Percentiles rank a stretch among this genome's conserved stretches.
Conservation (phyloP, 1,140 invertebrate species). For the Xylocopa sonorina region DNA sequence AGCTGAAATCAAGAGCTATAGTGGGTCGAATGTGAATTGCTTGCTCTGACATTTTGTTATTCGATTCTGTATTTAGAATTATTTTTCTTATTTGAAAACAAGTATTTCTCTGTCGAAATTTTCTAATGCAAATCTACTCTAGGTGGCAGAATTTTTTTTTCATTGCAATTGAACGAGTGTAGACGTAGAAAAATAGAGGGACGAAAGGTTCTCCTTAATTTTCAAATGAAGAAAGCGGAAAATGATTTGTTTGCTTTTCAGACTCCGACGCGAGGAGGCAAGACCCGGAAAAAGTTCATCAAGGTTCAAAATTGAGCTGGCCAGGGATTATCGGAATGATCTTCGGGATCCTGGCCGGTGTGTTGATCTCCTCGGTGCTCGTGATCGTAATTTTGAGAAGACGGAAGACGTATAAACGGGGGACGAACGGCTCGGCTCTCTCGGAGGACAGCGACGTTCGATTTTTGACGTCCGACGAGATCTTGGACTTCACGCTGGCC, state of each 20-base stretch:
- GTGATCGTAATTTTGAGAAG: slow-evolving; percentile 68
- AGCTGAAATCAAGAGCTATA: too few relatives aligned
- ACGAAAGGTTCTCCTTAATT: too few relatives aligned
- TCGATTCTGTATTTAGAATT: too few relatives aligned
- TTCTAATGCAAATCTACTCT: too few relatives aligned
- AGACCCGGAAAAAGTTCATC: slow-evolving; percentile 58
- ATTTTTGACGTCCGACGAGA: slow-evolving; percentile 83
- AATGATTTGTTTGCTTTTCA: slow-evolving; percentile 28
- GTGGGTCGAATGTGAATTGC: too few relatives aligned
- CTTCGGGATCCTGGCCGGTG: slow-evolving; percentile 67
- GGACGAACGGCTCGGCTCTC: slow-evolving; percentile 72
- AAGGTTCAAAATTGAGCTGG: slow-evolving; percentile 54
- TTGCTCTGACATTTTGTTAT: too few relatives aligned
- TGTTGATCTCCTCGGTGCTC: slow-evolving; percentile 63
- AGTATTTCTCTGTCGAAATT: too few relatives aligned
- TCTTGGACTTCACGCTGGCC: slow-evolving; percentile 82
- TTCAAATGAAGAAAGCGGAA: too few relatives aligned
- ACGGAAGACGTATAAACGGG: slow-evolving; percentile 73
- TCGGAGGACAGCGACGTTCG: slow-evolving; percentile 83
- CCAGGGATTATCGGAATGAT: slow-evolving; percentile 71
- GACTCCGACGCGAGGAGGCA: slow-evolving; percentile 55
- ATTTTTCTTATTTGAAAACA: too few relatives aligned
- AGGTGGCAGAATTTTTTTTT: too few relatives aligned
- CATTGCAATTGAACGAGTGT: too few relatives aligned
- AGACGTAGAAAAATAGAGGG: too few relatives aligned